These are phyloP conservation scores for Dromiciops gliroides DNA, from an alignment of 2,113 vertebrate genomes.

Conservation along the genomic window DNA sequence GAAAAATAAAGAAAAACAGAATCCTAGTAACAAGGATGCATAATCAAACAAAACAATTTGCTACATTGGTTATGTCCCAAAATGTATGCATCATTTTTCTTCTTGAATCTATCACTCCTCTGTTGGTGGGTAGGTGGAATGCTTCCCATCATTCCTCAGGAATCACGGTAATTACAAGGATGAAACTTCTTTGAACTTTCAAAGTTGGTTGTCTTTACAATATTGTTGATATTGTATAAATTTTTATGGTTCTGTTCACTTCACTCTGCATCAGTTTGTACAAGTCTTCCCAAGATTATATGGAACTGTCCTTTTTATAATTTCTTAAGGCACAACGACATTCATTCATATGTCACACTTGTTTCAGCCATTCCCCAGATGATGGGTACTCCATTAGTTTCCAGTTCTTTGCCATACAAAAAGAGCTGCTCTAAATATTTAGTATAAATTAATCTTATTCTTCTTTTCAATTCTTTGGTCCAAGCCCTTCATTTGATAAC, in stretches of 20 bases:
- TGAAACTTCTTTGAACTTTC: not conserved
- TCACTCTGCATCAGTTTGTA: not conserved
- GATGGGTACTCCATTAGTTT: not conserved
- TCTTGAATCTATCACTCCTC: not conserved
- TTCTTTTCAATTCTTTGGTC: not conserved
- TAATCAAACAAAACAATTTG: not conserved
- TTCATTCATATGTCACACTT: not conserved
- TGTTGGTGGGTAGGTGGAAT: not conserved
- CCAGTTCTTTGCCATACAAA: not conserved
- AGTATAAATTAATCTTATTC: not conserved
- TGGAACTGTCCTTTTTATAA: not conserved
- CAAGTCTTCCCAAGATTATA: not conserved
- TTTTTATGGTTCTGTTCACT: not conserved
- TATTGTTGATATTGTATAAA: not conserved
- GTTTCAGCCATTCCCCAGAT: not conserved
- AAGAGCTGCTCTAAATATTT: not conserved
- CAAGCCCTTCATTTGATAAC: constrained; percentile 4
- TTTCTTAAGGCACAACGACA: not conserved
- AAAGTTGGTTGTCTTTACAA: not conserved
- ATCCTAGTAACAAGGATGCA: not conserved
- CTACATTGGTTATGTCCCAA: too few relatives aligned
- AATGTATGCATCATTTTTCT: not conserved
- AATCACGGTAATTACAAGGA: not conserved
- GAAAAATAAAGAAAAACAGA: too few relatives aligned
- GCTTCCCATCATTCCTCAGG: not conserved